These are phyloP conservation scores for Scaptomyza pallida DNA, from an alignment of 1,140 invertebrate genomes.

Conservation along the genomic window DNA sequence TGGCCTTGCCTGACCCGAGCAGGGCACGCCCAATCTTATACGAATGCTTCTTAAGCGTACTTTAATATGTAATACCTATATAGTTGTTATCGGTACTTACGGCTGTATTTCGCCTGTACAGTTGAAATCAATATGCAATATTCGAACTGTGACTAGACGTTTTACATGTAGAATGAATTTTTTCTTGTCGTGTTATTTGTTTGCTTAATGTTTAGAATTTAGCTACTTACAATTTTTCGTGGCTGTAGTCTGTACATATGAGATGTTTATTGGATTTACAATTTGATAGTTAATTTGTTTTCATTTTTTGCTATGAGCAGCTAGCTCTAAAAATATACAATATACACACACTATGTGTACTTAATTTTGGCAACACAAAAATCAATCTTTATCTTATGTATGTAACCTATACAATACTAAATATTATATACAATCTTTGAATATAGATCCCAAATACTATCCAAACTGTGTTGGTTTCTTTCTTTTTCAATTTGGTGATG, in stretches of 20 bases:
- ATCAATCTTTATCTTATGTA: conserved; percentile 33
- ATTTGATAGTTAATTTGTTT: conserved; percentile 22
- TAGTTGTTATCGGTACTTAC: conserved; percentile 7
- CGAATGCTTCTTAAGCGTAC: conserved; percentile 16
- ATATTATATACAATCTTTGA: conserved; percentile 25
- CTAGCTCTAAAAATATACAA: conserved; percentile 16
- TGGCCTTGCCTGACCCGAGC: conserved; percentile 18
- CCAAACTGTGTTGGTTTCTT: conserved; percentile 5
- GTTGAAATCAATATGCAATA: conserved; percentile 66
- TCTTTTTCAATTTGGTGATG: conserved; percentile 70
- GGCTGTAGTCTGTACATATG: conserved; percentile 59
- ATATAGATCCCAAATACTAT: conserved; percentile 57
- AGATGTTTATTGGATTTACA: conserved; percentile 72
- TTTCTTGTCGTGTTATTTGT: conserved; percentile 65
- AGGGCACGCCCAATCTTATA: conserved; percentile 10
- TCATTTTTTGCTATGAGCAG: conserved; percentile 17
- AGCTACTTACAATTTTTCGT: conserved; percentile 48
- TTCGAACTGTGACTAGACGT: conserved; percentile 61
- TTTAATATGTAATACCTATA: conserved; percentile 11
- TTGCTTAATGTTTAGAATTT: conserved; percentile 62
- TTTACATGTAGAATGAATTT: conserved; percentile 58
- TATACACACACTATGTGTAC: conserved; percentile 36
- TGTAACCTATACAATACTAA: conserved; percentile 56
- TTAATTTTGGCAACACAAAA: conserved; percentile 46
- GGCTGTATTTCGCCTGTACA: conserved; percentile 41